Evolutionary conservation across 2,888 invertebrate species (phyloP).

Genomic region (Zhuqinia jingwanae): DNA sequence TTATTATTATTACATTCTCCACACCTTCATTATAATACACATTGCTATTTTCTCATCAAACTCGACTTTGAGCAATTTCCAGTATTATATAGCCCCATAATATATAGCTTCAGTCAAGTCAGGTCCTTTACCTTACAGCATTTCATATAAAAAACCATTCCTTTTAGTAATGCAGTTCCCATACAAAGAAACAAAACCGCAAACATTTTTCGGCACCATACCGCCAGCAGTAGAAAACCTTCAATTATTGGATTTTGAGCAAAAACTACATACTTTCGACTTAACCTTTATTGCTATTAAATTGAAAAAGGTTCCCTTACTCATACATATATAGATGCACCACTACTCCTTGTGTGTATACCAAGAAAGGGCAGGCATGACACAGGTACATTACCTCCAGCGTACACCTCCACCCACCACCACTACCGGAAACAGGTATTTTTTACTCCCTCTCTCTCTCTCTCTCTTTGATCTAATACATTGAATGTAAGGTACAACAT

Average conservation of each 20-base stretch:
- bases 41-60: constrained; percentile 10
- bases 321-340: too few species aligned
- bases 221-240: neutral
- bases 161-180: neutral
- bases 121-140: neutral
- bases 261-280: neutral
- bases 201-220: constrained; percentile 7
- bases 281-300: neutral
- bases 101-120: too few species aligned
- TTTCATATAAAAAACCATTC: neutral
- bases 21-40: neutral
- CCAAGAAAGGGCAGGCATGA: neutral
- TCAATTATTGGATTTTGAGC: constrained; percentile 29
- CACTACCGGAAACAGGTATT: constrained; percentile 33
- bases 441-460: too few species aligned
- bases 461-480: constrained; percentile 55
- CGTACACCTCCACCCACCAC: neutral
- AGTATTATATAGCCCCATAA: neutral
- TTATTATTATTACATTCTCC: constrained; percentile 2
- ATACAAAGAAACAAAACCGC: neutral
- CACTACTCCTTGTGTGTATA: too few species aligned
- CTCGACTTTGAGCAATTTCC: constrained; percentile 8
- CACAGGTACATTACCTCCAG: constrained; percentile 25
- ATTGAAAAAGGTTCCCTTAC: neutral
- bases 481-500: constrained; percentile 37